These are phyloP conservation scores for Epinotia brunnichana DNA, from an alignment of 2,888 invertebrate genomes.

Conservation along the genomic window DNA sequence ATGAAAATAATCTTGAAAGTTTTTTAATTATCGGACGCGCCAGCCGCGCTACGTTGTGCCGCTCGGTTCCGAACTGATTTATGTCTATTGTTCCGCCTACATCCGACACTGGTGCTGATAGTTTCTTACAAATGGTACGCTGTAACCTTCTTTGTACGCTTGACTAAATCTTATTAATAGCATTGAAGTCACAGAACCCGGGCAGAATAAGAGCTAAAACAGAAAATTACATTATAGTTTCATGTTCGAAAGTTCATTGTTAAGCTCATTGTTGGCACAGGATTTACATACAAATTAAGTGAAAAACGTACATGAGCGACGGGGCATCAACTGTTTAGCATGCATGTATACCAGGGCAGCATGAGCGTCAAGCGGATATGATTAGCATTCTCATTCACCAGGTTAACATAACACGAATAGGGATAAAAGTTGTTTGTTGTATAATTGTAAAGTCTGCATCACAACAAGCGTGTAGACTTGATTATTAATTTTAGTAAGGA, in stretches of 20 bases:
- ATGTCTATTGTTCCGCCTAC: constrained; percentile 53
- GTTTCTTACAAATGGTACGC: constrained; percentile 28
- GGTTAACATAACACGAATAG: background rate
- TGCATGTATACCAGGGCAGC: constrained; percentile 34
- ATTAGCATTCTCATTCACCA: constrained; percentile 40
- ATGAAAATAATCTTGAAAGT: constrained; percentile 61
- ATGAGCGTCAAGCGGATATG: constrained; percentile 25
- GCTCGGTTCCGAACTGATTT: constrained; percentile 54
- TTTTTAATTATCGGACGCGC: constrained; percentile 62
- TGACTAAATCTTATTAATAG: background rate
- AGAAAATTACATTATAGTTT: background rate
- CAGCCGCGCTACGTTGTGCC: constrained; percentile 49
- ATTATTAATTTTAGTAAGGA: too few relatives aligned
- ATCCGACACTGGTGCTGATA: constrained; percentile 17
- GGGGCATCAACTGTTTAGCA: constrained; percentile 32
- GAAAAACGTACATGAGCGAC: constrained; percentile 22
- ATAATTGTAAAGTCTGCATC: too few relatives aligned
- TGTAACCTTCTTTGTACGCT: constrained; percentile 18
- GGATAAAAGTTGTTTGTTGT: background rate
- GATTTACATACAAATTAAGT: constrained; percentile 34
- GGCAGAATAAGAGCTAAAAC: background rate
- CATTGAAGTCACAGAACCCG: background rate
- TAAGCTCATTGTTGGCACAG: background rate
- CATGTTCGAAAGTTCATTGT: constrained; percentile 3
- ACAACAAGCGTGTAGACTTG: too few relatives aligned